Conservation (phyloP, 2,797 vertebrate species). For the Enteromius mattozi region DNA sequence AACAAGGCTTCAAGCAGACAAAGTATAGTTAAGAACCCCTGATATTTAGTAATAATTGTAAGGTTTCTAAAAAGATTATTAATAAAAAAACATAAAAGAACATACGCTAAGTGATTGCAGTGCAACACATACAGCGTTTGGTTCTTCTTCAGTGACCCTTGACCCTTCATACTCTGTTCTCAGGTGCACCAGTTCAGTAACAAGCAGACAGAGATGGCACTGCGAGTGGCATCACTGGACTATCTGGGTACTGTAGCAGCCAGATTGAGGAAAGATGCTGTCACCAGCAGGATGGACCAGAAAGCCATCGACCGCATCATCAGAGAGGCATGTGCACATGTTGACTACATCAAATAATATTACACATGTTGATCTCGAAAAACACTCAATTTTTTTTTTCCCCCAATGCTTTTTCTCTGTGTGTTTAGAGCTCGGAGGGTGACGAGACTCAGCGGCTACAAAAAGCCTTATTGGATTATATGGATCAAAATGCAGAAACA, state of each 20-base stretch:
- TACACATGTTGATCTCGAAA: background rate
- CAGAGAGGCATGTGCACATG: conserved; percentile 79
- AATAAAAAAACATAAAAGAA: background rate
- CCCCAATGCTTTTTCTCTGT: background rate
- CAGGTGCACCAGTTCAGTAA: conserved; percentile 99
- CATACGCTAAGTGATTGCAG: background rate
- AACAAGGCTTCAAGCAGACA: background rate
- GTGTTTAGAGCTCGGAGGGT: conserved; percentile 76
- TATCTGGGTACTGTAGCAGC: conserved; percentile 97
- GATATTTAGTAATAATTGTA: background rate
- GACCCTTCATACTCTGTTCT: background rate
- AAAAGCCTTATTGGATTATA: conserved; percentile 94
- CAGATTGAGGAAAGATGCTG: conserved; percentile 92
- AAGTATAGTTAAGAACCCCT: background rate
- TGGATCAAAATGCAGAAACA: conserved; percentile 92
- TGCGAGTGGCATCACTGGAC: conserved; percentile 95
- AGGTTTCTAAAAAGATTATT: background rate
- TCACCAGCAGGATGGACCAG: conserved; percentile 98
- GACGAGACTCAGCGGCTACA: conserved; percentile 96
- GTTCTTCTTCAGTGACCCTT: background rate
- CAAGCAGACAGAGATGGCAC: conserved; percentile 97
- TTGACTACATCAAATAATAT: background rate
- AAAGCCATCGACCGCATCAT: conserved; percentile 92
- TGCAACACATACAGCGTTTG: background rate
- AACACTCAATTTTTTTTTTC: background rate